Percentiles rank a stretch among this genome's conserved stretches.
phyloP scores from a whole-genome alignment of 1,140 invertebrate genomes.

The Schlechtendalia chinensis region DNA sequence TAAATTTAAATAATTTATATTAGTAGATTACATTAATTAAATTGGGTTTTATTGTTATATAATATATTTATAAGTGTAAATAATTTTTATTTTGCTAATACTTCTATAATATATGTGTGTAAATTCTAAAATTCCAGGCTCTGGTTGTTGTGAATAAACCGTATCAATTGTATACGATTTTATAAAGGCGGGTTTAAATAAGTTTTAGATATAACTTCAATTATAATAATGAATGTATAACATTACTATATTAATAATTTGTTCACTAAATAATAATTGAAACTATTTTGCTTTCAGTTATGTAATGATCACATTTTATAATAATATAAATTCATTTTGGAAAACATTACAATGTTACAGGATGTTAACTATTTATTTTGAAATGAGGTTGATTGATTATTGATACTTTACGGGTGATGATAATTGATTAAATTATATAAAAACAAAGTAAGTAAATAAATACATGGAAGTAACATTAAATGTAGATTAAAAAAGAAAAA shows the following conservation, averaged over 20 bases:
- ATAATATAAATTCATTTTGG: constrained; percentile 29
- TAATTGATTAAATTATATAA: constrained; percentile 29
- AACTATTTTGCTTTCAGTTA: neutral
- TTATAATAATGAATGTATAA: no score
- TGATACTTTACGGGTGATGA: constrained; percentile 12
- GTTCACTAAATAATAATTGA: neutral
- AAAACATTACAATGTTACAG: constrained; percentile 39
- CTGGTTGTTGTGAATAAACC: no score
- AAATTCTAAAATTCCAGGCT: no score
- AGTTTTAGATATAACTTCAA: no score
- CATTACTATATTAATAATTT: neutral
- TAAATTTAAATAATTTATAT: no score
- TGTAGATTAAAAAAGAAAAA: constrained; percentile 14
- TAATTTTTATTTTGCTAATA: no score
- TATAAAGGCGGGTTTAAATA: no score
- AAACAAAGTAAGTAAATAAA: constrained; percentile 21
- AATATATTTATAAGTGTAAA: no score
- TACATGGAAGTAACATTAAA: constrained; percentile 13
- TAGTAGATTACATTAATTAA: no score
- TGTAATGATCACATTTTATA: neutral
- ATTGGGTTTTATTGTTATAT: no score
- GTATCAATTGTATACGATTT: no score
- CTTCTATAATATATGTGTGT: no score
- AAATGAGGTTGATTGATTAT: constrained; percentile 28
- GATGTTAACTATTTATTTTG: constrained; percentile 25